Evolutionary conservation across 1,140 invertebrate species (phyloP), one percentile per base, ranked within the genome.

Genomic region (Danaus melanippus): DNA sequence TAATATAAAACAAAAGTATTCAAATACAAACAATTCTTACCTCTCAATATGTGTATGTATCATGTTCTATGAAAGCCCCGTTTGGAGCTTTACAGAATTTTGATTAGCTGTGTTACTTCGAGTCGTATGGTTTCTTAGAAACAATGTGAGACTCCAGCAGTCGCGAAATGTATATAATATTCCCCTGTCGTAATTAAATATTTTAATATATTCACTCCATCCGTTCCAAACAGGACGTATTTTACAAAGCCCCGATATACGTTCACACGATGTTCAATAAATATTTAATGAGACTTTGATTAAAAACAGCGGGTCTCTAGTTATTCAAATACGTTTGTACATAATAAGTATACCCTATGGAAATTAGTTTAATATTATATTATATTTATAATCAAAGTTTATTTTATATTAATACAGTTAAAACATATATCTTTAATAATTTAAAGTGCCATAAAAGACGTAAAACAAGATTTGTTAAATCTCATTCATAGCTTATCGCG

Each of bases 181-280:
- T 71, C 68, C 59, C 60, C 60, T 62, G 66, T 66, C 59, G 60
- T 73, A 73, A 80, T 79, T 79, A 78, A 70, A 66, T 76, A 78
- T 79, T 72, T 79, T 74, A 77, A 75, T 79, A 69, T 74, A 73
- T 75, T 74, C 73, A 53, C 60, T 68, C 50, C 68, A 72, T 74
- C 63, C 66, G 54, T 71, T 71, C 58, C 58, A 55, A 32, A 65
- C 71, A 72, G 64, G 56, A 66, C 49, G 47, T 52, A 44, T 45
- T 60, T 47, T 58, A 67, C 55, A 62, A 55, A 54, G 60, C 42
- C 9, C 17, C 48, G 21, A 7, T n/a, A n/a, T 42, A 43, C 51
- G 50, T 58, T 53, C 46, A 56, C 48, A 43, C 42, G 42, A 7
- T 48, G 15, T 5, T 10, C 32, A 45, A 17, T 43, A 39, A 42